Conservation (phyloP, 2,888 invertebrate genomes). For the Lucinisca nassula region DNA sequence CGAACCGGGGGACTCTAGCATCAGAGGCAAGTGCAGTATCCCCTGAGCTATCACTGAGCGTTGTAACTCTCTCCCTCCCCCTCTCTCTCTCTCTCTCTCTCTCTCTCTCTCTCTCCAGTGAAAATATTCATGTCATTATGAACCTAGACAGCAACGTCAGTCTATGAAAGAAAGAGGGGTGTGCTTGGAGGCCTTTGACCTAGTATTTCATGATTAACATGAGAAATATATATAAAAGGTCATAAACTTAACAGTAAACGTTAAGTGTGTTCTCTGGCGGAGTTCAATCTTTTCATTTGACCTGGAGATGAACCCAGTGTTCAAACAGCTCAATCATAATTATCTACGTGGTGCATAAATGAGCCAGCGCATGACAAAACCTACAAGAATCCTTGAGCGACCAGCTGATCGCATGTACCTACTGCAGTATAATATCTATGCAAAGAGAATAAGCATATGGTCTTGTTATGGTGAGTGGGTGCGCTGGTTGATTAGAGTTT, state of each 20-base stretch:
- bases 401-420: not conserved
- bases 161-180: not conserved
- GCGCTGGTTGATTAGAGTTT: too few species aligned
- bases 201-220: not conserved
- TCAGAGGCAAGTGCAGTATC: not conserved
- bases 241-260: not conserved
- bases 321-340: not conserved
- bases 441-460: not conserved
- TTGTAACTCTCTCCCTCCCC: too few species aligned
- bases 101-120: too few species aligned
- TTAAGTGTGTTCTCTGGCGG: not conserved
- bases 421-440: not conserved
- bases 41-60: not conserved
- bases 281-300: not conserved
- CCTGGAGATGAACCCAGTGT: not conserved
- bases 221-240: not conserved
- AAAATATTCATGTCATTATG: not conserved
- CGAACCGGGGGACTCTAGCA: not conserved
- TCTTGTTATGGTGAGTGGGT: not conserved
- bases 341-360: not conserved
- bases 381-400: not conserved
- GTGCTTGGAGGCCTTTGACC: not conserved
- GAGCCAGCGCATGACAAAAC: not conserved
- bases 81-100: too few species aligned
- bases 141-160: not conserved